Evolutionary conservation across 2,797 vertebrate species (phyloP).

Genomic region (Sebastes glaucus): DNA sequence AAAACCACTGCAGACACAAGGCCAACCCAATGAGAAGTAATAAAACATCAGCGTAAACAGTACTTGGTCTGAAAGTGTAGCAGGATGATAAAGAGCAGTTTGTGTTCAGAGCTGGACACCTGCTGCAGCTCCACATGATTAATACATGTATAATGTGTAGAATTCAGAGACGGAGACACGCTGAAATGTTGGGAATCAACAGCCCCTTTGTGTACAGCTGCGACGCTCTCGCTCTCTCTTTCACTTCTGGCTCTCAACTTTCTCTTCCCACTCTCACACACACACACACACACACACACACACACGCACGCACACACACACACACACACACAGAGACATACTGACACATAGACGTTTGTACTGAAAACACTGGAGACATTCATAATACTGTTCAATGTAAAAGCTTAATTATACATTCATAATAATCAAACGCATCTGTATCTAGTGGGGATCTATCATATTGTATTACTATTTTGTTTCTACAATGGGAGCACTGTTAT

Average conservation of each 20-base stretch:
- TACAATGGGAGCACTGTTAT: neutral
- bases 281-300: conserved; percentile 26
- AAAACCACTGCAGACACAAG: neutral
- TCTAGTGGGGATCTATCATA: neutral
- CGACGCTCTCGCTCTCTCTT: conserved; percentile 21
- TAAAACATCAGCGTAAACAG: neutral
- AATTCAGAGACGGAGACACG: conserved; percentile 36
- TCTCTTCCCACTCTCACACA: conserved; percentile 53
- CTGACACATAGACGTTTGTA: conserved; percentile 51
- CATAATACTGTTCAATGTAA: conserved; percentile 16
- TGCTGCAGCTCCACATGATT: conserved; percentile 47
- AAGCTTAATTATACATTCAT: neutral
- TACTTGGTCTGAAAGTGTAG: neutral
- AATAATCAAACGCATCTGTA: neutral
- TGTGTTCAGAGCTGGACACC: conserved; percentile 51
- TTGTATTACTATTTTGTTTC: neutral
- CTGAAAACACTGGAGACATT: conserved; percentile 62
- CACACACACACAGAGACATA: conserved; percentile 34
- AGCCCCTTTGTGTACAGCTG: conserved; percentile 80
- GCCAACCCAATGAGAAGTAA: neutral
- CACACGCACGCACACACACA: conserved; percentile 18
- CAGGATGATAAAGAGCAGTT: conserved; percentile 20
- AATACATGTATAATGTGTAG: conserved; percentile 46
- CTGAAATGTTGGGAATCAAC: conserved; percentile 65
- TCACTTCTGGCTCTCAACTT: conserved; percentile 45